phyloP scores from a whole-genome alignment of 2,888 invertebrate genomes.

The Temnothorax ravouxi region DNA sequence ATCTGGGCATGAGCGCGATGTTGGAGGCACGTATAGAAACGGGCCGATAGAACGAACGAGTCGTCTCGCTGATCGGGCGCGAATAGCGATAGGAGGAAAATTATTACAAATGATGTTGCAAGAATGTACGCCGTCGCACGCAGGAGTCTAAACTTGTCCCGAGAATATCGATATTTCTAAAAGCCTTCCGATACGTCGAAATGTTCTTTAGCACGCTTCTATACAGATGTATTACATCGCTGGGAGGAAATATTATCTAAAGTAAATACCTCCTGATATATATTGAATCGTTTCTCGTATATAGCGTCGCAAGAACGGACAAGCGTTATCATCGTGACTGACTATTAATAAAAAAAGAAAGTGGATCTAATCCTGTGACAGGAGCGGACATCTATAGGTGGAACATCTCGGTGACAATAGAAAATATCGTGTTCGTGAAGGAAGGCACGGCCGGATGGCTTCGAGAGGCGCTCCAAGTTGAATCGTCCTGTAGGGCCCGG shows the following conservation, averaged over 20 bases:
- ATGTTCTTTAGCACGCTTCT: neutral
- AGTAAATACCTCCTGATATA: neutral
- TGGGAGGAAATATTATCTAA: neutral
- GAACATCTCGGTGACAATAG: constrained; percentile 26
- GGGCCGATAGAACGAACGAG: constrained; percentile 45
- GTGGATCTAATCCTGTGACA: neutral
- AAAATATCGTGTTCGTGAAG: neutral
- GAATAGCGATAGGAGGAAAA: constrained; percentile 46
- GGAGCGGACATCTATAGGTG: neutral
- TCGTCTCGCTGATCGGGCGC: constrained; percentile 18
- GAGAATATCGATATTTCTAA: constrained; percentile 8
- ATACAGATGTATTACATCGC: neutral
- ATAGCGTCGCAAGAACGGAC: neutral
- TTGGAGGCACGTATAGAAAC: constrained; percentile 40
- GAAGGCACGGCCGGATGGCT: neutral
- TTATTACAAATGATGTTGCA: constrained; percentile 58
- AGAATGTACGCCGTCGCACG: constrained; percentile 8
- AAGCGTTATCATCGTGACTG: neutral
- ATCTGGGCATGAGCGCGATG: constrained; percentile 42
- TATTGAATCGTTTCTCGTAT: neutral
- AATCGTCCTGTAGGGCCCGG: constrained; percentile 64
- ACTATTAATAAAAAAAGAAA: constrained; percentile 2
- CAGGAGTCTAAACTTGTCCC: neutral
- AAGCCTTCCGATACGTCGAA: neutral
- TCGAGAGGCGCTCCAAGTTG: constrained; percentile 49